Base-by-base conservation (phyloP, 1,140 invertebrate genomes). In the Brachionus rubens region DNA sequence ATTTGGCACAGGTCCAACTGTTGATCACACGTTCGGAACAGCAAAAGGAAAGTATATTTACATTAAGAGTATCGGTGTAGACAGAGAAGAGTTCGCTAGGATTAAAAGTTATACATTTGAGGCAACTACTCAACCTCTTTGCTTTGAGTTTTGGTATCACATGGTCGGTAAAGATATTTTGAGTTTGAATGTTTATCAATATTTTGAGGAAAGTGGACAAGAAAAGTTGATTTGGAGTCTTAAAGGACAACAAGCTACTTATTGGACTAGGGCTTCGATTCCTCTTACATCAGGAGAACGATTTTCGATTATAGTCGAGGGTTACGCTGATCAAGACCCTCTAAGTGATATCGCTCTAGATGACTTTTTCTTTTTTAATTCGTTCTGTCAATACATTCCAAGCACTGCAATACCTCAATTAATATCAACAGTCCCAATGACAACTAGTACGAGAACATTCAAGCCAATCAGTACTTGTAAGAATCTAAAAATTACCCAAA, bases 1-100 rank as follows among this genome's bases (percentile, higher is more conserved):
- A 50, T 24, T 47, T 4, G 79, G 78, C 14, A 82, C 82, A n/a
- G 82, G 83, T 14, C 83, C 83, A 0, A 87, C 87, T 4, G 87
- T 86, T 80, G 91, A 92, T 80, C 91, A 87, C 75, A 86, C 86
- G 19, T 80, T 78, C 50, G 80, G 76, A 76, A 77, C 65, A 43
- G 52, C 77, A 3, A 77, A 76, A 81, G 86, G 86, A 43, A 82
- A 80, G 56, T 84, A 83, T 78, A 80, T 83, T 79, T 83, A 80
- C 75, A 78, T 82, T 24, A 80, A 82, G 59, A 76, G 82, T 3
- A 76, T 75, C 26, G 78, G 80, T 26, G 21, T 30, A n/a, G n/a
- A 79, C 3, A 76, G 77, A 14, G 77, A 80, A 41, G 80, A 80
- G 30, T 90, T 90, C 79, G 89, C 59, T 19, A 16, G 59, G 75